These are phyloP conservation scores for Pentamera pediparva DNA, from an alignment of 53 echinoderm and acorn worm genomes.

Conservation along the genomic window DNA sequence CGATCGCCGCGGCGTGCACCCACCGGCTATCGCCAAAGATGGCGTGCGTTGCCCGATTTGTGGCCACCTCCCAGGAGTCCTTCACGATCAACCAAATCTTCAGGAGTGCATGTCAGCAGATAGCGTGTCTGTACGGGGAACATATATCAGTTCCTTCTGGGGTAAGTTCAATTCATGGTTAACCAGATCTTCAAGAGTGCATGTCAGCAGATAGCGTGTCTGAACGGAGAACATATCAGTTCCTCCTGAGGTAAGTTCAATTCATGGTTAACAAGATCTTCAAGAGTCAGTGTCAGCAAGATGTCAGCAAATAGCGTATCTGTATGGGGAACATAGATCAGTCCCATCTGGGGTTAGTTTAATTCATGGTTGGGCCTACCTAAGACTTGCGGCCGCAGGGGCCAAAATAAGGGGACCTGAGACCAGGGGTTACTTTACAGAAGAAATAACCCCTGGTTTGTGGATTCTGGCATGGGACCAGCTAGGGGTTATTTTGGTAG, in stretches of 20 bases:
- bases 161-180: conserved; percentile 53
- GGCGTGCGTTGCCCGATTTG: conserved; percentile 80
- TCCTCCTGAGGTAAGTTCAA: conserved; percentile 41
- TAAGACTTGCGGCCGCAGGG: no score
- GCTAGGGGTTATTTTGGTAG: no score
- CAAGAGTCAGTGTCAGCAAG: not conserved
- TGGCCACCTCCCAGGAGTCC: conserved; percentile 73
- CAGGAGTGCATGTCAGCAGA: conserved; percentile 89
- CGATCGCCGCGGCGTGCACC: conserved; percentile 63
- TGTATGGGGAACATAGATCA: conserved; percentile 96
- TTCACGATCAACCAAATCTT: conserved; percentile 70
- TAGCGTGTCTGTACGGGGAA: conserved; percentile 88
- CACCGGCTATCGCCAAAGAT: conserved; percentile 49
- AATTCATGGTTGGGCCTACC: conserved; percentile 45
- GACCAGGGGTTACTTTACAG: no score
- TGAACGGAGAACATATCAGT: conserved; percentile 85
- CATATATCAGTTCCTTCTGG: conserved; percentile 88
- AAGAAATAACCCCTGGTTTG: no score
- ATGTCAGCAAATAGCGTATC: conserved; percentile 57
- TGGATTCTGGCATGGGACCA: no score
- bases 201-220: conserved; percentile 80
- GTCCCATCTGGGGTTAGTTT: conserved; percentile 72
- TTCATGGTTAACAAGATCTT: not conserved
- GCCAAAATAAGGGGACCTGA: no score
- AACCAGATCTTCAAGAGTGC: conserved; percentile 73